Evolutionary conservation across 1,140 invertebrate species (phyloP), one percentile per base, ranked within the genome.

Genomic region (Myzus persicae): DNA sequence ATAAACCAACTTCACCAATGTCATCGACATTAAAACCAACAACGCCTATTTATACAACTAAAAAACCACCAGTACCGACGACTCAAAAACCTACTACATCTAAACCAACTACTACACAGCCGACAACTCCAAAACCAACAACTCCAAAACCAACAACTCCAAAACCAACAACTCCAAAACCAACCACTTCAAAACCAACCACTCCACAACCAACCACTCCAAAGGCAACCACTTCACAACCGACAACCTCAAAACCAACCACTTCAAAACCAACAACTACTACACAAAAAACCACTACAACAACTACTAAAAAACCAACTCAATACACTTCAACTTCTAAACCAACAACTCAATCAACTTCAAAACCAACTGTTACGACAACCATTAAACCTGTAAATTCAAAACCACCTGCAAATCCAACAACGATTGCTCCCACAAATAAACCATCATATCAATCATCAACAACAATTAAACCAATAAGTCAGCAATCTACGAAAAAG

Each of bases 21-120:
- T 89, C 84, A 91, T 82, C 93, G 36, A 92, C 93, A 76, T 59
- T 38, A n/a, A 91, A 44, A 48, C 85, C 92, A 40, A 94, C 93
- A 31, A 94, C 93, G 7, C 82, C 88, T 46, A 46, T 81, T n/a
- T 40, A 36, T 38, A 93, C 48, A 36, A 59, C 93, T 18, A 93
- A 93, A 82, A 82, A 90, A 59, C 82, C 88, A 46, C 5, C 31
- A 44, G 44, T 46, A 54, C 9, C 87, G 24, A 38, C 87, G 20
- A 92, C 48, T 48, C 48, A 90, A 11, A 46, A 82, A 90, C 36
- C 76, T 46, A 91, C 67, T 92, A 87, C 87, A n/a, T 18, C 20
- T n/a, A 44, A 44, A 94, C 42, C 94, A 82, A 76, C 38, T 11
- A 36, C 88, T 82, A 38, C 36, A 90, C 46, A 31, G 31, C 54